Conservation (phyloP, 1,140 invertebrate genomes). For the Mizuhopecten yessoensis region DNA sequence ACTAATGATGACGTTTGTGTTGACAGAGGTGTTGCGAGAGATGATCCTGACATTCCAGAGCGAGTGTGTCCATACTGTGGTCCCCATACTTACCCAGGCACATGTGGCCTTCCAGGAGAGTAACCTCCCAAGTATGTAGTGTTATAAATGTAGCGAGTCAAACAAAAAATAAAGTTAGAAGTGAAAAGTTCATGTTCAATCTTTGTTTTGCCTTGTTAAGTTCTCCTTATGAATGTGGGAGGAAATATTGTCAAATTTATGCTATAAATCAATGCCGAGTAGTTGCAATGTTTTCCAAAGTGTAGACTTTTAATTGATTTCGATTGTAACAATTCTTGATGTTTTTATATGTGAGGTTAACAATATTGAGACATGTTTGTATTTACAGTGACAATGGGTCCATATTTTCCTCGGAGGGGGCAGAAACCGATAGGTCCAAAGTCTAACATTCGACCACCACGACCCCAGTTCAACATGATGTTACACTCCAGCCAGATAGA, state of each 20-base stretch:
- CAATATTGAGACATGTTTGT: neutral
- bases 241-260: too few relatives aligned
- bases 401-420: slow-evolving; percentile 88
- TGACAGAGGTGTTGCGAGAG: slow-evolving; percentile 92
- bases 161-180: too few relatives aligned
- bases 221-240: too few relatives aligned
- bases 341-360: too few relatives aligned
- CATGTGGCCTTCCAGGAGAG: slow-evolving; percentile 92
- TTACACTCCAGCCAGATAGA: slow-evolving; percentile 90
- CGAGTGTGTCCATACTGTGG: slow-evolving; percentile 91
- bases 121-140: slow-evolving; percentile 84
- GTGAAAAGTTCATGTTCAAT: too few relatives aligned
- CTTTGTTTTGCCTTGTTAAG: too few relatives aligned
- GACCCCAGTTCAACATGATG: slow-evolving; percentile 95
- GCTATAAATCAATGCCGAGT: too few relatives aligned
- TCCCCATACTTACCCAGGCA: slow-evolving; percentile 92
- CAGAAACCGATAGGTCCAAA: slow-evolving; percentile 86
- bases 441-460: slow-evolving; percentile 86
- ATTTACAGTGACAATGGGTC: slow-evolving; percentile 86
- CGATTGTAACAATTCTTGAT: too few relatives aligned
- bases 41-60: slow-evolving; percentile 92
- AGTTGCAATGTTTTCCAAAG: too few relatives aligned
- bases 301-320: too few relatives aligned
- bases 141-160: too few relatives aligned
- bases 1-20: slow-evolving; percentile 62